phyloP scores from a whole-genome alignment of 2,113 vertebrate genomes.

The Notothenia rossii region DNA sequence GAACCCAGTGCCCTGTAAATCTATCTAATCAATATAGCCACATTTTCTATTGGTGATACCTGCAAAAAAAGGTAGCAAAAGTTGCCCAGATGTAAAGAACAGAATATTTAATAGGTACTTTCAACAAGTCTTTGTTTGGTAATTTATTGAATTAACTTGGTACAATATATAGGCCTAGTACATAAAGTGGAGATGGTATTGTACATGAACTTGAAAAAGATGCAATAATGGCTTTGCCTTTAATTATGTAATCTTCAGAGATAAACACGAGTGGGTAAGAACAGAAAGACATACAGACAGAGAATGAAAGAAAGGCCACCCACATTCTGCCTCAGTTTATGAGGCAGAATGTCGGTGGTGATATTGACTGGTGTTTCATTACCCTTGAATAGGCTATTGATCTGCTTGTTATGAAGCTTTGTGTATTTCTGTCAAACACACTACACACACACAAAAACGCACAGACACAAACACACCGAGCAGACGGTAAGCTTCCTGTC shows the following conservation, averaged over 20 bases:
- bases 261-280: background rate
- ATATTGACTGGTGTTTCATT: constrained; percentile 71
- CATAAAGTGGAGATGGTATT: too few relatives aligned
- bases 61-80: background rate
- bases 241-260: too few relatives aligned
- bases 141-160: too few relatives aligned
- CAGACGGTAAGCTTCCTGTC: constrained; percentile 29
- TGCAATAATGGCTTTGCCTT: too few relatives aligned
- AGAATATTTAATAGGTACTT: too few relatives aligned
- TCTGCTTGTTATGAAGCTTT: constrained; percentile 59
- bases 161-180: too few relatives aligned
- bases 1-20: background rate
- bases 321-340: constrained; percentile 38
- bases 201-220: too few relatives aligned
- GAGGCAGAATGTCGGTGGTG: constrained; percentile 54
- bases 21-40: background rate
- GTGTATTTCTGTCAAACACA: constrained; percentile 41
- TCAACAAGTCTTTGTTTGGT: too few relatives aligned
- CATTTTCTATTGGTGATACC: background rate
- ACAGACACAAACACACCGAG: background rate
- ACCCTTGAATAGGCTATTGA: constrained; percentile 71
- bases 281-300: background rate
- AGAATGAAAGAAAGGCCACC: background rate
- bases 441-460: background rate
- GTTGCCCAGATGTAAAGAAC: background rate